phyloP scores from a whole-genome alignment of 2,797 vertebrate genomes.

The Champsocephalus esox region DNA sequence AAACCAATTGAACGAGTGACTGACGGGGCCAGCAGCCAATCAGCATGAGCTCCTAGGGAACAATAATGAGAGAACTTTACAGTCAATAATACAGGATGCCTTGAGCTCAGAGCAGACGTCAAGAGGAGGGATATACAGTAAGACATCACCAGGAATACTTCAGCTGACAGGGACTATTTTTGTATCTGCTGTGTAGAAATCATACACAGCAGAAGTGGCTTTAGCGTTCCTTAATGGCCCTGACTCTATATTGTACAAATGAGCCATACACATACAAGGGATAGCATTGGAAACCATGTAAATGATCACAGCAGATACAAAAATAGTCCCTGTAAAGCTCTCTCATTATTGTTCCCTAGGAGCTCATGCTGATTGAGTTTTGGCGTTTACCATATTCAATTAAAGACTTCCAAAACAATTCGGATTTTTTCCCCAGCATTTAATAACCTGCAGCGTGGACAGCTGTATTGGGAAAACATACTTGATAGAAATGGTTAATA shows the following conservation, averaged over 20 bases:
- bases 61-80: slow-evolving; percentile 62
- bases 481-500: too few species aligned
- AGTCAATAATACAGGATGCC: slow-evolving; percentile 50
- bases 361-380: slow-evolving; percentile 51
- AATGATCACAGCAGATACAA: too few species aligned
- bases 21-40: slow-evolving; percentile 55
- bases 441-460: not conserved
- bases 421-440: not conserved
- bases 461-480: not conserved
- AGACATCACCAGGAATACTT: slow-evolving; percentile 24
- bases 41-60: slow-evolving; percentile 42
- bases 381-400: not conserved
- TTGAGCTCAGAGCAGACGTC: slow-evolving; percentile 15
- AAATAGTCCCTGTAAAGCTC: slow-evolving; percentile 31
- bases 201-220: too few species aligned
- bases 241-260: too few species aligned
- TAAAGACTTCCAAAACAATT: not conserved
- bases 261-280: too few species aligned
- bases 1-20: slow-evolving; percentile 52
- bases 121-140: slow-evolving; percentile 22
- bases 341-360: slow-evolving; percentile 56
- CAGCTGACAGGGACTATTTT: not conserved
- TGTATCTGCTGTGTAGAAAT: too few species aligned
- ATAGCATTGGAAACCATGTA: too few species aligned
- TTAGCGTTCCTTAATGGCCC: too few species aligned